Base-by-base conservation (phyloP, 2,113 vertebrate genomes). In the Saimiri boliviensis region DNA sequence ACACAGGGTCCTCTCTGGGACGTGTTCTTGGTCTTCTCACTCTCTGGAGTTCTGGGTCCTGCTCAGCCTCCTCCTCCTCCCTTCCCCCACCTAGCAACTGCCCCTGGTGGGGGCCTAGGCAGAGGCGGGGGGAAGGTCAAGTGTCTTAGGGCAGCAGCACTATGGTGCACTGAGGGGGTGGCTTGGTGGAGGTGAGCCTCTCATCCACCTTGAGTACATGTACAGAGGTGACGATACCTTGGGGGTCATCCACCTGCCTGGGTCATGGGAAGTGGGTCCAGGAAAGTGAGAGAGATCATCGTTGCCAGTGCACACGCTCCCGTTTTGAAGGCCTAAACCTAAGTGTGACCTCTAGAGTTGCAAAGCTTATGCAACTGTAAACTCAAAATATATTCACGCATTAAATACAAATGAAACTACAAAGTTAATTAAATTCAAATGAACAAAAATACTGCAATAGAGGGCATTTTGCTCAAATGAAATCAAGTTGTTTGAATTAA, bases 331-430 rank as follows among this genome's bases (percentile, higher is more conserved):
- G 17, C 21, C 13, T 54, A 81, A 71, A 68, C 82, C 25, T 19
- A 49, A 58, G 4, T 37, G 70, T 60, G 84, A 56, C 20, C 21
- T 52, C 76, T 82, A 40, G 42, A 92, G 27, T 73, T 74, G 12
- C 10, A 11, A 56, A 16, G 70, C 37, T 66, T 60, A 19, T 8
- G 21, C 19, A 84, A 37, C 21, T 70, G 1, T n/a, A 86, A 82
- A 93, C 66, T 81, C 23, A 23, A 94, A 92, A 47, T 74, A 68
- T 56, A 20, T 77, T 84, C 47, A 56, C 32, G 80, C 13, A 70
- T 73, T 71, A 45, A 92, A 70, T 70, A 45, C 27, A 96, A 81
- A 91, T 35, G 63, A 82, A 95, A 83, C 4, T 80, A 86, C n/a
- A 74, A 70, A 76, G 37, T 70, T 12, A 94, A 70, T 63, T 35